Evolutionary conservation across 2,113 vertebrate species (phyloP), one percentile per base, ranked within the genome.

Genomic region (Rhipidura dahli): DNA sequence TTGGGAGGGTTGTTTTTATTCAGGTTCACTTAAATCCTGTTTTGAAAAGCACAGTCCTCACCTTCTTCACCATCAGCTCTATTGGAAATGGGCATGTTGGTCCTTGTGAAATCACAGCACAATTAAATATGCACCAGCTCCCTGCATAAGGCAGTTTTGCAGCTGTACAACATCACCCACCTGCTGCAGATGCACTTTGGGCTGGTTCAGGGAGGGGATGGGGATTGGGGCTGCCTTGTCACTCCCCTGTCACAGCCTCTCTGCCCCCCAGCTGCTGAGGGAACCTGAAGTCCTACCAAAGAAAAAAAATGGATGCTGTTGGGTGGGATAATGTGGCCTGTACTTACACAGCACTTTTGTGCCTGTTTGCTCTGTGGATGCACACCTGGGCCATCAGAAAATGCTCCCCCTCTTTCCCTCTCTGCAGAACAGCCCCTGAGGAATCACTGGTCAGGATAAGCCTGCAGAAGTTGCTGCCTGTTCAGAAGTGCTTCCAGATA

Each of bases 131-230:
- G 16, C 42, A 42, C 4, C 31, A 37, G 22, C 4, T 56, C 35
- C 69, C 7, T 6, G 50, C 8, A 4, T 9, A 6, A 24, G 60
- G 23, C n/a, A 37, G 53, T 30, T 92, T 22, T 79, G 79, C 40
- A 77, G 51, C 30, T 6, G 0, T 14, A 21, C 18, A 33, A 0
- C 49, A 31, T 37, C 60, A 49, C 5, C 23, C 42, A 30, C 16
- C 51, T 73, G 22, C 47, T 83, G 78, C 22, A 20, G 0, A 13
- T 6, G 5, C 0, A 2, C 9, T 9, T 28, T 2, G 10, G 47
- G 40, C 26, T 7, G 21, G n/a, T 30, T 71, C 14, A 4, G 45
- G 10, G 5, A 59, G 37, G 64, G 47, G 31, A 21, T 1, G 16
- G 30, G 14, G 14, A 10, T 10, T 26, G 60, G 15, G 35, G 20